These are phyloP conservation scores for Minunthozetes semirufus DNA, from an alignment of 2,888 invertebrate genomes.

Conservation along the genomic window DNA sequence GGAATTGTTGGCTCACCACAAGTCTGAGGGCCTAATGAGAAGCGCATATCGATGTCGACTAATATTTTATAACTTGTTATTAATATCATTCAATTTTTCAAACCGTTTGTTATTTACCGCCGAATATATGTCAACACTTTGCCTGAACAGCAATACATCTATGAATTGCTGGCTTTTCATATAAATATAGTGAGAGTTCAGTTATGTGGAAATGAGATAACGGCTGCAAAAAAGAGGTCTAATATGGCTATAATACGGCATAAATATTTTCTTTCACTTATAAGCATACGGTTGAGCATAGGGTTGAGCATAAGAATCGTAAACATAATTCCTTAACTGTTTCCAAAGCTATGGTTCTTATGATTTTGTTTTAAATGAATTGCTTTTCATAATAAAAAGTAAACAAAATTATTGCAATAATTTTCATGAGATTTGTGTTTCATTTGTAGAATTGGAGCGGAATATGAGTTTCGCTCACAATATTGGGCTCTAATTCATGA, in stretches of 20 bases:
- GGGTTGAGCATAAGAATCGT: neutral
- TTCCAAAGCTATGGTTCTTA: neutral
- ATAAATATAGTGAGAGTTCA: neutral
- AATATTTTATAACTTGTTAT: neutral
- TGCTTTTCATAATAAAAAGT: neutral
- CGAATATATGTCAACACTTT: neutral
- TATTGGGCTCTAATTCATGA: neutral
- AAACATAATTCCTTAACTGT: neutral
- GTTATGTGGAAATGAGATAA: slow-evolving; percentile 30
- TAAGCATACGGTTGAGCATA: neutral
- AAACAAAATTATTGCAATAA: neutral
- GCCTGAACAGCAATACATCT: neutral
- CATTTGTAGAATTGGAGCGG: neutral
- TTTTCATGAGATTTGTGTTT: too few species aligned
- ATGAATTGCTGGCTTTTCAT: neutral
- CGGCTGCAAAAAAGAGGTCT: neutral
- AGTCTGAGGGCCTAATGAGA: too few species aligned
- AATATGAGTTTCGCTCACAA: neutral
- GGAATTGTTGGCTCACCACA: too few species aligned
- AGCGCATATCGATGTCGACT: too few species aligned
- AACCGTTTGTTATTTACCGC: slow-evolving; percentile 1
- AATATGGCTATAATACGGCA: slow-evolving; percentile 6
- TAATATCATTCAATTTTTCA: slow-evolving; percentile 6
- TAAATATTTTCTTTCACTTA: neutral
- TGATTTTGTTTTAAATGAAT: neutral